Conservation (phyloP, 2,888 invertebrate genomes). For the Cybosia mesomella region DNA sequence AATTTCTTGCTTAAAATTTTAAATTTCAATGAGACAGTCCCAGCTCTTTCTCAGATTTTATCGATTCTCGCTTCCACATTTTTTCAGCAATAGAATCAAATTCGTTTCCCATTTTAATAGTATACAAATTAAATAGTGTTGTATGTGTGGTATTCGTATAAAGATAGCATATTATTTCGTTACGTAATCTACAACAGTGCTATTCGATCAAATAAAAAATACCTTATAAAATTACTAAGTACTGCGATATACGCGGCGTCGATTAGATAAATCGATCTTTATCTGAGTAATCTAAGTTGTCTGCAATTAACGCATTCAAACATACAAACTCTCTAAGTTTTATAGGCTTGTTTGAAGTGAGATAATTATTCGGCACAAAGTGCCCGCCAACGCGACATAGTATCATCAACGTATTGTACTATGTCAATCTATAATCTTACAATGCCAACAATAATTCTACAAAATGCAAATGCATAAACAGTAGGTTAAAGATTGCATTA, state of each 20-base stretch:
- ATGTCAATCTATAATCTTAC: not conserved
- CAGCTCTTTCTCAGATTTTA: too few species aligned
- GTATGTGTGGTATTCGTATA: not conserved
- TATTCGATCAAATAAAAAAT: not conserved
- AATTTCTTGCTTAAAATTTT: too few species aligned
- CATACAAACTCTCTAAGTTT: not conserved
- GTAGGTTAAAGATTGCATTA: too few species aligned
- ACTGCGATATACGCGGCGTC: not conserved
- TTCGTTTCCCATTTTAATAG: not conserved
- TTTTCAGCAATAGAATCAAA: not conserved
- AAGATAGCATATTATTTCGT: not conserved
- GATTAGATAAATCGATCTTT: conserved; percentile 4
- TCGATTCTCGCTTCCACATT: too few species aligned
- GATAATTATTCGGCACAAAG: not conserved
- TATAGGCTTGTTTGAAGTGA: not conserved
- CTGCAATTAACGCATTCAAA: conserved; percentile 2
- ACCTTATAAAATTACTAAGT: not conserved
- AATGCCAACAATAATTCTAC: too few species aligned
- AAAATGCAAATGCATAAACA: too few species aligned
- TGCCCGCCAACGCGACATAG: not conserved
- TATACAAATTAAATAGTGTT: not conserved
- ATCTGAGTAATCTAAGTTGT: not conserved
- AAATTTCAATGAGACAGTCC: too few species aligned
- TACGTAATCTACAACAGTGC: not conserved
- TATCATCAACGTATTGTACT: too few species aligned